Evolutionary conservation across 2,797 vertebrate species (phyloP).

Genomic region (Lerista edwardsae): DNA sequence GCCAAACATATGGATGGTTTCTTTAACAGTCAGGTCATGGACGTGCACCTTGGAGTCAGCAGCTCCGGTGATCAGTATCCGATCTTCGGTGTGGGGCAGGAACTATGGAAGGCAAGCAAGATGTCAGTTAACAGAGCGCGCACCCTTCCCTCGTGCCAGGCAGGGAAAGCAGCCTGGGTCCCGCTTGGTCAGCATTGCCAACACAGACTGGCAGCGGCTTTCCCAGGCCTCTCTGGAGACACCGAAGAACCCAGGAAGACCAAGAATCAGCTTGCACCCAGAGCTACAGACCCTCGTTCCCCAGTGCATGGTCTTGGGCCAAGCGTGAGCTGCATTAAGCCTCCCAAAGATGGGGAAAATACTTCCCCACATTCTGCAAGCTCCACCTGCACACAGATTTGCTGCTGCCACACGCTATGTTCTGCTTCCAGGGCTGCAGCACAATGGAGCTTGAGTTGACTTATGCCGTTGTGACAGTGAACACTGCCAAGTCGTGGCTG

Average conservation of each 20-base stretch:
- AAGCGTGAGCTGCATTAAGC: not conserved
- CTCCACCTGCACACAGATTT: not conserved
- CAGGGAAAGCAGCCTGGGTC: not conserved
- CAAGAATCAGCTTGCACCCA: too few species aligned
- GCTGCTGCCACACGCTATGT: too few species aligned
- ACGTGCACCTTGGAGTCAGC: slow-evolving; percentile 98
- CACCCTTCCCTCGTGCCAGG: not conserved
- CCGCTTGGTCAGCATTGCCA: too few species aligned
- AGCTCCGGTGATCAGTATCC: slow-evolving; percentile 94
- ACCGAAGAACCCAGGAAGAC: too few species aligned
- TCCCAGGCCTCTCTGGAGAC: too few species aligned
- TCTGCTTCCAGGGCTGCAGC: not conserved
- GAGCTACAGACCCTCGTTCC: too few species aligned
- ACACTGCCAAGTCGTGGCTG: too few species aligned
- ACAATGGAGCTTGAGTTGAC: too few species aligned
- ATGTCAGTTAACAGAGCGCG: not conserved
- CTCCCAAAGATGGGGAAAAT: not conserved
- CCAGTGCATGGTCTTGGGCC: not conserved
- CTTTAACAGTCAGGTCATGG: slow-evolving; percentile 93
- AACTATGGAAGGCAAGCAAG: slow-evolving; percentile 79
- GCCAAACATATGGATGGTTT: slow-evolving; percentile 98
- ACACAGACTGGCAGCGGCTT: too few species aligned
- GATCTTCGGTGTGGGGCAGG: slow-evolving; percentile 93
- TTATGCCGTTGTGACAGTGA: too few species aligned
- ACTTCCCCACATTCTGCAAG: not conserved